Evolutionary conservation across 2,113 vertebrate species (phyloP).

Genomic region (Pungitius pungitius): DNA sequence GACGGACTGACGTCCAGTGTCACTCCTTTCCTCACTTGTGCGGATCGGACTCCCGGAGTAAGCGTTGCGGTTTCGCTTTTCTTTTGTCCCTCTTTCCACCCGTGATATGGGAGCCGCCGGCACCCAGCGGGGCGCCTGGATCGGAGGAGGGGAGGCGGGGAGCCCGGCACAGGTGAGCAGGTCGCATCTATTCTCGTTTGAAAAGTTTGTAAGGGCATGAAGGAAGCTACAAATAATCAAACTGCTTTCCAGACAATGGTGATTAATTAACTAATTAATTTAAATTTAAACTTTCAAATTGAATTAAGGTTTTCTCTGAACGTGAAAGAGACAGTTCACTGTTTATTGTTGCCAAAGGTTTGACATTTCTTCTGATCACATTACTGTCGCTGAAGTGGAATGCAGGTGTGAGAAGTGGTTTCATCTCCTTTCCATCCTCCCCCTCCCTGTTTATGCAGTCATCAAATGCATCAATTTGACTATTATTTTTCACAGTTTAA

Average conservation of each 20-base stretch:
- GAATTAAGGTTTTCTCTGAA: neutral
- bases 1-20: slow-evolving; percentile 30
- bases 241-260: neutral
- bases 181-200: neutral
- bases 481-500: neutral
- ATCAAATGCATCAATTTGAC: neutral
- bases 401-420: neutral
- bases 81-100: neutral
- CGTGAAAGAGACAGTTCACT: neutral
- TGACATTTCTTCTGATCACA: neutral
- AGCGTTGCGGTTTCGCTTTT: neutral
- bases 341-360: neutral
- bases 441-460: neutral
- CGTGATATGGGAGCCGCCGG: slow-evolving; percentile 6
- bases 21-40: slow-evolving; percentile 36
- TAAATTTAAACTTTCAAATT: neutral
- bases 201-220: slow-evolving; percentile 18
- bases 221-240: too few species aligned
- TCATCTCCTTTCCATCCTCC: neutral
- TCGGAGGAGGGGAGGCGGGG: slow-evolving; percentile 35
- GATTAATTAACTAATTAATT: neutral
- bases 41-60: neutral
- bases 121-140: neutral
- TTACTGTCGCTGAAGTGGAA: neutral
- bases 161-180: slow-evolving; percentile 62